Base-by-base conservation (phyloP, 2,113 vertebrate genomes). In the Orientallactaga bullata region DNA sequence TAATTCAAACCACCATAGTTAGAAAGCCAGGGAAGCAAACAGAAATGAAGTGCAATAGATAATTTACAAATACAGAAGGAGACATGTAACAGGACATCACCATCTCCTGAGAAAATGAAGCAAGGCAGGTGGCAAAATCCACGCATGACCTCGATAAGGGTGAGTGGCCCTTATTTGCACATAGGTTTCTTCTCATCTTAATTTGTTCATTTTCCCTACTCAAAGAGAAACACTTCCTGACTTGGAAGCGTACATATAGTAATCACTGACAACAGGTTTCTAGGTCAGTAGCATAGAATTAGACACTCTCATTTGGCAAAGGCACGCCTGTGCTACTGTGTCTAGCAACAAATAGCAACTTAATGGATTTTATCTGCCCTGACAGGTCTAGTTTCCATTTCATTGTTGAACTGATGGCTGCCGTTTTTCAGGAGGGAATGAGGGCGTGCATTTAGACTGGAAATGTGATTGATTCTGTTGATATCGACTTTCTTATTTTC, bases 11-110 rank as follows among this genome's bases (percentile, higher is more conserved):
- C 42, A 47, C 42, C 5, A n/a, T 17, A 16, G 7, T 6, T 58
- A 37, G 63, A 39, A 93, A 90, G 21, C n/a, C 51, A 90, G 42
- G 39, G 15, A 95, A 78, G 26, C n/a, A 95, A 82, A 88, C 37
- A 61, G 81, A 94, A 92, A 90, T 85, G 61, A 87, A 72, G 37
- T 76, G 72, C 20, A 71, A 85, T 55, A 68, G 82, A 82, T 13
- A 3, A 0, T 21, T 61, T 85, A 12, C 55, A 89, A 86, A 81
- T 15, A 79, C 28, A 78, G 63, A 71, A 85, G 90, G n/a, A 81
- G 7, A 60, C 69, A 80, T 82, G 32, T 26, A 77, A 51, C 1
- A 69, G 28, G 42, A 82, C 2, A 61, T 63, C 17, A 51, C 37
- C 15, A 88, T 58, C 66, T 39, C 88, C 35, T 12, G 37, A 73